These are phyloP conservation scores for Isurus oxyrinchus DNA, from an alignment of 2,113 vertebrate genomes.

Conservation along the genomic window DNA sequence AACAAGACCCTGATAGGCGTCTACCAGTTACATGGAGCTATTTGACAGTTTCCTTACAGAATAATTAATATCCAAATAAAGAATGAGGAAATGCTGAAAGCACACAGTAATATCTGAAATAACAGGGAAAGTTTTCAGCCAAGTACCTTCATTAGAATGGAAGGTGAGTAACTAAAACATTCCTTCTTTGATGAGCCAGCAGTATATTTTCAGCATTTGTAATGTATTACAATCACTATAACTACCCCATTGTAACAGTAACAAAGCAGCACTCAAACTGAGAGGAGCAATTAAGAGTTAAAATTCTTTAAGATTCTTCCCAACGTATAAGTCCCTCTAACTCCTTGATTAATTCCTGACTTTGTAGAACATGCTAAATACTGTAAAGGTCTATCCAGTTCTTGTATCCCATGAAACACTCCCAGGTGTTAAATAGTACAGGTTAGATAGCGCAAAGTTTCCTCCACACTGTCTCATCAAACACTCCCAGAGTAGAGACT, in stretches of 20 bases:
- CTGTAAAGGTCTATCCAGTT: neutral
- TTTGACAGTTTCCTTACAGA: neutral
- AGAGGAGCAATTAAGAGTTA: neutral
- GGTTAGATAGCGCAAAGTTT: neutral
- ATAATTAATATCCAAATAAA: neutral
- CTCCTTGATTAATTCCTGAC: neutral
- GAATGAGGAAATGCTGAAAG: constrained; percentile 2
- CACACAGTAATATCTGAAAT: neutral
- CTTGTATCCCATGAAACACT: neutral
- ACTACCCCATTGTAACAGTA: neutral
- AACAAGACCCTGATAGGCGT: neutral
- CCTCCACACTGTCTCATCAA: neutral
- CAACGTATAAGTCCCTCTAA: neutral
- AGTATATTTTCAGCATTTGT: neutral
- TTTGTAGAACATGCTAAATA: neutral
- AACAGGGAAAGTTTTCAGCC: neutral
- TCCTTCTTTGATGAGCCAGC: neutral
- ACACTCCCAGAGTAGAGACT: neutral
- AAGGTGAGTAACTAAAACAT: neutral
- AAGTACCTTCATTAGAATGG: neutral
- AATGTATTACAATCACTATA: neutral
- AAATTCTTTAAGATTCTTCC: neutral
- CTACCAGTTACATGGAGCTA: neutral
- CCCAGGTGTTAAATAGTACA: too few species aligned
- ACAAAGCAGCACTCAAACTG: neutral